phyloP scores from a whole-genome alignment of 2,113 vertebrate genomes.

The Eublepharis macularius region DNA sequence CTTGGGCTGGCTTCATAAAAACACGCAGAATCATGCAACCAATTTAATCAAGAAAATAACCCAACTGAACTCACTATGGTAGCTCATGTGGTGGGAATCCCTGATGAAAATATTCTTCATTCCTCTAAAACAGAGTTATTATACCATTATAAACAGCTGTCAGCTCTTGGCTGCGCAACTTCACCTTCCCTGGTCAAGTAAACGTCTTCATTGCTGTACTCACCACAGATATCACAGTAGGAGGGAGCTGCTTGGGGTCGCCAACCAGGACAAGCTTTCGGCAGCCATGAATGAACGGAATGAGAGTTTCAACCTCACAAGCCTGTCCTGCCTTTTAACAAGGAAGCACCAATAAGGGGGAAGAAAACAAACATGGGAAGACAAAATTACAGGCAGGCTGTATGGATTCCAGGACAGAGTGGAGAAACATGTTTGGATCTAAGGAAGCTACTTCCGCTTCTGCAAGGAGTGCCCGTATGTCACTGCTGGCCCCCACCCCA shows the following conservation, averaged over 20 bases:
- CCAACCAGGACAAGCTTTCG: slow-evolving; percentile 84
- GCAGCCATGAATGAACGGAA: slow-evolving; percentile 83
- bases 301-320: slow-evolving; percentile 84
- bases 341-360: neutral
- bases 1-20: neutral
- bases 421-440: neutral
- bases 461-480: too few relatives aligned
- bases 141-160: neutral
- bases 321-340: slow-evolving; percentile 83
- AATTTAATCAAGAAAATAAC: neutral
- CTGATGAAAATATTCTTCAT: neutral
- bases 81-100: neutral
- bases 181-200: neutral
- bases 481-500: too few relatives aligned
- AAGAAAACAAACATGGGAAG: neutral
- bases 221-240: slow-evolving; percentile 86
- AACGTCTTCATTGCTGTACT: neutral
- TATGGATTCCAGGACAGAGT: neutral
- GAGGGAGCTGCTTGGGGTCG: slow-evolving; percentile 86
- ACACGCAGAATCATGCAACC: neutral
- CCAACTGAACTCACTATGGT: neutral
- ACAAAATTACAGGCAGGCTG: neutral
- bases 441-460: too few relatives aligned
- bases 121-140: neutral
- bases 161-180: neutral